Percentiles rank a stretch among this genome's conserved stretches.
Conservation (phyloP, 1,140 invertebrate species). For the Carcinoscorpius rotundicauda region DNA sequence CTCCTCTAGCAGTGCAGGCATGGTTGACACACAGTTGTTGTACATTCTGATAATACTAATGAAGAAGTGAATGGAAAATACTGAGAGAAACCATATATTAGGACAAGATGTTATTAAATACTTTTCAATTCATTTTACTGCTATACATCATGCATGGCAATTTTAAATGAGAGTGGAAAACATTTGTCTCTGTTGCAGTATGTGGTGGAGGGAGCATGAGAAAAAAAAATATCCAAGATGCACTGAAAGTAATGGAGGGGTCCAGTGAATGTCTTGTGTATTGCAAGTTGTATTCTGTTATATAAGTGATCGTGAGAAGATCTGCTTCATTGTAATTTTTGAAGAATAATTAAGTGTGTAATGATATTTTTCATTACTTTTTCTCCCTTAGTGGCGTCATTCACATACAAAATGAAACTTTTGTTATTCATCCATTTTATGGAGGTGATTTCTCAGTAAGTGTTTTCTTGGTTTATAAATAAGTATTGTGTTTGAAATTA, state of each 20-base stretch:
- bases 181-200: no score
- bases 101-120: no score
- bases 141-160: no score
- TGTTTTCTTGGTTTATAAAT: constrained; percentile 25
- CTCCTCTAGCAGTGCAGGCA: no score
- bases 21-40: no score
- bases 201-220: background rate
- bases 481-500: no score
- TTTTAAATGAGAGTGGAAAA: no score
- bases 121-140: no score
- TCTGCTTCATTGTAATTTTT: background rate
- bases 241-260: background rate
- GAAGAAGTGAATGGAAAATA: no score
- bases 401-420: constrained; percentile 91
- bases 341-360: background rate
- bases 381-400: constrained; percentile 64
- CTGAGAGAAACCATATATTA: no score
- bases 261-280: background rate
- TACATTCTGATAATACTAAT: no score
- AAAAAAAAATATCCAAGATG: background rate
- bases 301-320: background rate
- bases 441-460: constrained; percentile 91
- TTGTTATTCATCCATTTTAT: constrained; percentile 89
- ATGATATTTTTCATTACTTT: constrained; percentile 5
- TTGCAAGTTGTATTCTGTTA: constrained; percentile 3